phyloP scores from a whole-genome alignment of 2,797 vertebrate species.

The Numenius phaeopus region DNA sequence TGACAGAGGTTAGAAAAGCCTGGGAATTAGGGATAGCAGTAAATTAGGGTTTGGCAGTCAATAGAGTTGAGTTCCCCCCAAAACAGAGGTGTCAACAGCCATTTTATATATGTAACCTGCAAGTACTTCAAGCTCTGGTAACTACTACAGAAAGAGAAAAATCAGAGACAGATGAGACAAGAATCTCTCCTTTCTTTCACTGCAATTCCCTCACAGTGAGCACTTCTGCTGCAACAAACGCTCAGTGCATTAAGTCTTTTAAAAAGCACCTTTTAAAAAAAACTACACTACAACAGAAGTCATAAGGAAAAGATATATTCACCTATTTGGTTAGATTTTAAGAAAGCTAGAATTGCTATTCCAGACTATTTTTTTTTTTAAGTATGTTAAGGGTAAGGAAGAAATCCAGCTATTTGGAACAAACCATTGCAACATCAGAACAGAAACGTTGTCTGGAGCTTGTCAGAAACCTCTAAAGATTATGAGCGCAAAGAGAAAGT shows the following conservation, averaged over 20 bases:
- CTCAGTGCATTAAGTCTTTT: not conserved
- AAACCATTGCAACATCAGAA: not conserved
- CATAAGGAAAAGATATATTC: not conserved
- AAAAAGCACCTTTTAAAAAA: not conserved
- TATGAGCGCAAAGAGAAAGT: not conserved
- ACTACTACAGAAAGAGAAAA: not conserved
- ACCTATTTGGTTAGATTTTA: not conserved
- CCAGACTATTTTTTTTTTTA: not conserved
- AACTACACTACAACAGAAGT: not conserved
- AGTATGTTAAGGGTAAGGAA: not conserved
- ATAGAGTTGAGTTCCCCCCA: not conserved
- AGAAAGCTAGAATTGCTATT: not conserved
- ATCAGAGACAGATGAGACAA: not conserved
- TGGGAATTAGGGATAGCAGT: not conserved
- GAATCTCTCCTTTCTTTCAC: not conserved
- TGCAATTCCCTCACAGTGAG: not conserved
- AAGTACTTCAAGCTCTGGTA: not conserved
- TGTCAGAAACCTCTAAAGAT: not conserved
- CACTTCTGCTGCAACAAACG: not conserved
- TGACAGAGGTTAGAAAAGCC: not conserved
- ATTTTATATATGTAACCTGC: not conserved
- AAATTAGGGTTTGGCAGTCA: not conserved
- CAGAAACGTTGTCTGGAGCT: not conserved
- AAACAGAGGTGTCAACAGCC: not conserved
- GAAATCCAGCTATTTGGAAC: not conserved